Evolutionary conservation across 2,888 invertebrate species (phyloP).

Genomic region (Acheta domesticus): DNA sequence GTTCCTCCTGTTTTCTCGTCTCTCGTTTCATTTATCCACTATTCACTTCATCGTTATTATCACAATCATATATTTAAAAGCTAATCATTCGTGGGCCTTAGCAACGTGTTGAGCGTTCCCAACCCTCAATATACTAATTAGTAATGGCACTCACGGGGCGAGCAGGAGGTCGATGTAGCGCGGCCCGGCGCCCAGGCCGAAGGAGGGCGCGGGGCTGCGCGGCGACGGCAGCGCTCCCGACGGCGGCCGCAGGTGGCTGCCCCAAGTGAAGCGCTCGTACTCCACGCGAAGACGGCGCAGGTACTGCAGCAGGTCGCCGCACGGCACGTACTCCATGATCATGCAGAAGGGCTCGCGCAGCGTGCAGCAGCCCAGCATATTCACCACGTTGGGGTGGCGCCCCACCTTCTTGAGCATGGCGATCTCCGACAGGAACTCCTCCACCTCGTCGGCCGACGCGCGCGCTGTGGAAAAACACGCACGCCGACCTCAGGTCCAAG

Average conservation of each 20-base stretch:
- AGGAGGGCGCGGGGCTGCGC: background rate
- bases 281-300: constrained; percentile 44
- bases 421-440: constrained; percentile 74
- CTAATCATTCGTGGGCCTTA: too few relatives aligned
- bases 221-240: constrained; percentile 21
- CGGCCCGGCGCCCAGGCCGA: constrained; percentile 18
- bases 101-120: too few relatives aligned
- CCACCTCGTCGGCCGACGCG: constrained; percentile 46
- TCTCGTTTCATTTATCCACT: too few relatives aligned
- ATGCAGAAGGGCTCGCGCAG: constrained; percentile 65
- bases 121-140: too few relatives aligned
- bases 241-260: constrained; percentile 21
- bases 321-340: constrained; percentile 73
- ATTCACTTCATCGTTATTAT: too few relatives aligned
- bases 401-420: constrained; percentile 73
- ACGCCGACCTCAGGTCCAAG: too few relatives aligned
- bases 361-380: constrained; percentile 71
- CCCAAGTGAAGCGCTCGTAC: constrained; percentile 30
- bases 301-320: constrained; percentile 69
- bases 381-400: constrained; percentile 70
- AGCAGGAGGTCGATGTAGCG: constrained; percentile 33
- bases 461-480: constrained; percentile 42
- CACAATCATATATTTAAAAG: too few relatives aligned
- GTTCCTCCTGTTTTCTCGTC: too few relatives aligned
- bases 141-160: constrained; percentile 19